Evolutionary conservation across 1,140 invertebrate species (phyloP).

Genomic region (Ditylenchus dipsaci): DNA sequence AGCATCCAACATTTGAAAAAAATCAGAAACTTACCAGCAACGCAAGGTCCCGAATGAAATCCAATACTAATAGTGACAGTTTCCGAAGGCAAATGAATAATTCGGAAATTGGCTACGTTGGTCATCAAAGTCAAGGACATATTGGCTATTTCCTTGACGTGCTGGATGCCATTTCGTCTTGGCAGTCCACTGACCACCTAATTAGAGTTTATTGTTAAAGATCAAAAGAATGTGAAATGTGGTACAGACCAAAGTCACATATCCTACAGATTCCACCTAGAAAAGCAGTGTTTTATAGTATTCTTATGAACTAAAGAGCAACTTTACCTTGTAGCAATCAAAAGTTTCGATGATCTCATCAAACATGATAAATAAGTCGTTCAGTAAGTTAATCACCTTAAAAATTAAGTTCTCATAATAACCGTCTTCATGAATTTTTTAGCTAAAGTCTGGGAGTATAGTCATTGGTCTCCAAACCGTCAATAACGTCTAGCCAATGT

Average conservation of each 20-base stretch:
- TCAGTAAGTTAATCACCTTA: constrained; percentile 86
- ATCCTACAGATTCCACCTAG: constrained; percentile 82
- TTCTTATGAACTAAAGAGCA: constrained; percentile 23
- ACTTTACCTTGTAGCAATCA: constrained; percentile 80
- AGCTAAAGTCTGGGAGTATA: no score
- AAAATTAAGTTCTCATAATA: background rate
- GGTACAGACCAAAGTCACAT: constrained; percentile 80
- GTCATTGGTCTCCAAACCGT: no score
- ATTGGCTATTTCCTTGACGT: constrained; percentile 80
- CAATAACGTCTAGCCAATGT: no score
- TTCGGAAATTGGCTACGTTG: constrained; percentile 28
- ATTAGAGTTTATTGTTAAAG: constrained; percentile 58
- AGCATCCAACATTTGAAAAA: background rate
- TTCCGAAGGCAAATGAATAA: constrained; percentile 36
- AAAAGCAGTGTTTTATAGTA: constrained; percentile 45
- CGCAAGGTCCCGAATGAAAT: constrained; percentile 73
- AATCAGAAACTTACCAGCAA: constrained; percentile 27
- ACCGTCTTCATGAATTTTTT: no score
- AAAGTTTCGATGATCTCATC: constrained; percentile 86
- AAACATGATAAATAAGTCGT: constrained; percentile 89
- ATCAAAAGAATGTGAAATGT: background rate
- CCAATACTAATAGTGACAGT: constrained; percentile 70
- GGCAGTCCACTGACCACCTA: constrained; percentile 66
- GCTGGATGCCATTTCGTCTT: constrained; percentile 77
- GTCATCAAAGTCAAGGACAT: constrained; percentile 30